A percentile compares a stretch with the other conserved stretches of the same genome.
These are phyloP conservation scores for Brenthis hecate DNA, from an alignment of 2,888 invertebrate species.

Conservation along the genomic window DNA sequence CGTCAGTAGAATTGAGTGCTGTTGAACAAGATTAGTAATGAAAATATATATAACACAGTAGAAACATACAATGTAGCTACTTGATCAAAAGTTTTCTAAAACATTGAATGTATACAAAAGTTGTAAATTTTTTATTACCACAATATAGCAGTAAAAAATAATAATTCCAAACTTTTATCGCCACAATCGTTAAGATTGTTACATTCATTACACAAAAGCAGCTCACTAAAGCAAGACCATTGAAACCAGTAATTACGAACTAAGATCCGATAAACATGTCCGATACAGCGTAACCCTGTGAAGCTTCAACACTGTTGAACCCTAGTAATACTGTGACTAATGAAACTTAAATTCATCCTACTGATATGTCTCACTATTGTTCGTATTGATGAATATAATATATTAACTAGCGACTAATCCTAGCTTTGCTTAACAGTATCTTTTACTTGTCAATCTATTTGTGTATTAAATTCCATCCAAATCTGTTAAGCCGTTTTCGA, in stretches of 20 bases:
- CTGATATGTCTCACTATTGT: neutral
- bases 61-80: too few species aligned
- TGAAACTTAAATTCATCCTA: neutral
- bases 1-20: too few species aligned
- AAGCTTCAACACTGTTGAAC: conserved; percentile 6
- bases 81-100: too few species aligned
- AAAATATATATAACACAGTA: too few species aligned
- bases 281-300: conserved; percentile 8
- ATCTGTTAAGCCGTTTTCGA: too few species aligned
- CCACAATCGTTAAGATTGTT: neutral
- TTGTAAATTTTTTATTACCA: too few species aligned
- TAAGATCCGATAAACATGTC: conserved; percentile 7
- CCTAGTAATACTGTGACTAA: neutral
- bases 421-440: too few species aligned
- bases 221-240: conserved; percentile 29
- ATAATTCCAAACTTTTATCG: neutral
- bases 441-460: too few species aligned
- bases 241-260: conserved; percentile 23
- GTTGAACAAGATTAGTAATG: too few species aligned
- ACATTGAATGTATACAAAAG: neutral
- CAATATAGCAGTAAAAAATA: too few species aligned
- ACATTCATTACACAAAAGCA: neutral
- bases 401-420: neutral
- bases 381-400: conserved; percentile 1
- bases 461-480: too few species aligned